A percentile compares a stretch with the other conserved stretches of the same genome.
These are phyloP conservation scores for Agrochola lota DNA, from an alignment of 2,888 invertebrate species.

Conservation along the genomic window DNA sequence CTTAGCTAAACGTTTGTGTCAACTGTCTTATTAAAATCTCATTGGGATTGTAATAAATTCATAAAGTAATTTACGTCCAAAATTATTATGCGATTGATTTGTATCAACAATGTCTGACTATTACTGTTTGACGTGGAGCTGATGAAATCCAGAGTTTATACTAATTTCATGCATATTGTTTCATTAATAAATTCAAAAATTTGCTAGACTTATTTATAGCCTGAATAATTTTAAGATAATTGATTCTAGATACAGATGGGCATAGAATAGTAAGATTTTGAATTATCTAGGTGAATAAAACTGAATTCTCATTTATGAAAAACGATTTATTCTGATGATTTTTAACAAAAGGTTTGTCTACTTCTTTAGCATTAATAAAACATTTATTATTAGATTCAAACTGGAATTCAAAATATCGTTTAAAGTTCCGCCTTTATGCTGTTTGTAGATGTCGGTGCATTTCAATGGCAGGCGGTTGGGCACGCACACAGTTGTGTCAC, in stretches of 20 bases:
- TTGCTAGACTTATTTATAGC: slow-evolving; percentile 28
- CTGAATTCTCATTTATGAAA: neutral
- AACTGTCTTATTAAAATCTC: slow-evolving; percentile 36
- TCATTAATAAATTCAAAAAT: slow-evolving; percentile 8
- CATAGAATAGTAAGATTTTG: slow-evolving; percentile 4
- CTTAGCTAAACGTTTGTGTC: slow-evolving; percentile 4
- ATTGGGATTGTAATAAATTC: slow-evolving; percentile 25
- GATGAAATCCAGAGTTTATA: slow-evolving; percentile 37
- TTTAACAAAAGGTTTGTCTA: neutral
- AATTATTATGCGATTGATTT: slow-evolving; percentile 38
- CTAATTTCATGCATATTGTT: slow-evolving; percentile 30
- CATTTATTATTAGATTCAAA: slow-evolving; percentile 12
- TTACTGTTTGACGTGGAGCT: slow-evolving; percentile 28
- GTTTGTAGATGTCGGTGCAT: slow-evolving; percentile 41
- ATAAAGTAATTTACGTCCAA: slow-evolving; percentile 16
- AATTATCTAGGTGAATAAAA: neutral
- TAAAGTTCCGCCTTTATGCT: slow-evolving; percentile 4
- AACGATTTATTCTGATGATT: neutral
- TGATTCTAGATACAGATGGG: slow-evolving; percentile 21
- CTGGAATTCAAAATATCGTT: slow-evolving; percentile 24
- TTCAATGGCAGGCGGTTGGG: slow-evolving; percentile 40
- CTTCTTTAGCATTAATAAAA: neutral
- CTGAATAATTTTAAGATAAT: slow-evolving; percentile 34
- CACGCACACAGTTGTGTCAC: slow-evolving; percentile 53
- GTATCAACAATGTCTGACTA: slow-evolving; percentile 41